These are phyloP conservation scores for Oegoconia quadripuncta DNA, from an alignment of 2,888 invertebrate species.

Conservation along the genomic window DNA sequence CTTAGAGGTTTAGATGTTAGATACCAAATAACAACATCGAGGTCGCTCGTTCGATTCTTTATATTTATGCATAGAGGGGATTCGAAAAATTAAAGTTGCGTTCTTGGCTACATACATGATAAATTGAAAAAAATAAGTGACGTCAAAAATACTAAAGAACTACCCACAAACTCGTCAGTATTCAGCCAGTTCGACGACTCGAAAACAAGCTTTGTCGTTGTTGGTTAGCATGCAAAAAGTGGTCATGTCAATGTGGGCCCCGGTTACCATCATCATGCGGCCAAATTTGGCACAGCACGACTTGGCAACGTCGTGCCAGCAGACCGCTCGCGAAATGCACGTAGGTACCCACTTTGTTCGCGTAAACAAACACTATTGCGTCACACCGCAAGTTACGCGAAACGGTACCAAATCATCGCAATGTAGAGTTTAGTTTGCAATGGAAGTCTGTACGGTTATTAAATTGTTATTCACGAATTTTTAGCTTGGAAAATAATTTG, in stretches of 20 bases:
- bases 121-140: too few relatives aligned
- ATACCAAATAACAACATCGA: too few relatives aligned
- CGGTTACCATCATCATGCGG: constrained; percentile 45
- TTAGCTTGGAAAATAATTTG: constrained; percentile 42
- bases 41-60: constrained; percentile 1
- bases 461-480: constrained; percentile 53
- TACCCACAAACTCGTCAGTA: background rate
- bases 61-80: too few relatives aligned
- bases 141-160: background rate
- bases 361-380: constrained; percentile 71
- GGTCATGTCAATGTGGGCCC: constrained; percentile 36
- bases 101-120: too few relatives aligned
- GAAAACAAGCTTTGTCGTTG: constrained; percentile 33
- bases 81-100: too few relatives aligned
- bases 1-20: too few relatives aligned
- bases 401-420: constrained; percentile 33
- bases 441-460: constrained; percentile 25
- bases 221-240: constrained; percentile 41
- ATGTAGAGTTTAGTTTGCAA: constrained; percentile 31
- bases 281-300: constrained; percentile 67
- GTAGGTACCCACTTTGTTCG: constrained; percentile 40
- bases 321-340: constrained; percentile 43
- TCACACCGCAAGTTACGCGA: constrained; percentile 43
- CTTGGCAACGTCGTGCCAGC: constrained; percentile 57
- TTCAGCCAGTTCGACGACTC: constrained; percentile 8